phyloP scores from a whole-genome alignment of 2,888 invertebrate species.

The Griposia aprilina region DNA sequence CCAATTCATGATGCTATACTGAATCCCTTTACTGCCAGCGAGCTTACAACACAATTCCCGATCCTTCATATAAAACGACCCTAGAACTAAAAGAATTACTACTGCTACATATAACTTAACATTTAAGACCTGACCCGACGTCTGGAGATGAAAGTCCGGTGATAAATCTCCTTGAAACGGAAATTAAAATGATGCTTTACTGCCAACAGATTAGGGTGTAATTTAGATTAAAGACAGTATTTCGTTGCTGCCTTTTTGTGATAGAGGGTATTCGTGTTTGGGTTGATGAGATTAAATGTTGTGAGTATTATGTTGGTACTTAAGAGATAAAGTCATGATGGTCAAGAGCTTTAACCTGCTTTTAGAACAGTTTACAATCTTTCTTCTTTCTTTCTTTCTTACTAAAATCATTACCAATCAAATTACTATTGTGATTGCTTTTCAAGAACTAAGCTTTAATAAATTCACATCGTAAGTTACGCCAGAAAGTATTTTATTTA shows the following conservation, averaged over 20 bases:
- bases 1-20: neutral
- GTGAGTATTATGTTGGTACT: slow-evolving; percentile 16
- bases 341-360: neutral
- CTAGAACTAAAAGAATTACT: slow-evolving; percentile 47
- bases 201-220: slow-evolving; percentile 54
- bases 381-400: neutral
- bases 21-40: neutral
- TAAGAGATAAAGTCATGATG: slow-evolving; percentile 17
- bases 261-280: slow-evolving; percentile 34
- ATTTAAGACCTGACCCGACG: slow-evolving; percentile 39
- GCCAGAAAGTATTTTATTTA: too few relatives aligned
- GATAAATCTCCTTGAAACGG: slow-evolving; percentile 52
- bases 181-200: slow-evolving; percentile 65
- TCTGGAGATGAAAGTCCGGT: slow-evolving; percentile 39
- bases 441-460: too few relatives aligned
- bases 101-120: slow-evolving; percentile 55
- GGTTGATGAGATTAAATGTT: slow-evolving; percentile 33
- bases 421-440: neutral
- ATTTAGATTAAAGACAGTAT: slow-evolving; percentile 61
- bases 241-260: slow-evolving; percentile 48
- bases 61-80: slow-evolving; percentile 22
- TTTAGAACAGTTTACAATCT: neutral
- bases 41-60: neutral
- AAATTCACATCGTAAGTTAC: too few relatives aligned
- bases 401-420: neutral